phyloP scores from a whole-genome alignment of 2,113 vertebrate species.

The Dromaius novaehollandiae region DNA sequence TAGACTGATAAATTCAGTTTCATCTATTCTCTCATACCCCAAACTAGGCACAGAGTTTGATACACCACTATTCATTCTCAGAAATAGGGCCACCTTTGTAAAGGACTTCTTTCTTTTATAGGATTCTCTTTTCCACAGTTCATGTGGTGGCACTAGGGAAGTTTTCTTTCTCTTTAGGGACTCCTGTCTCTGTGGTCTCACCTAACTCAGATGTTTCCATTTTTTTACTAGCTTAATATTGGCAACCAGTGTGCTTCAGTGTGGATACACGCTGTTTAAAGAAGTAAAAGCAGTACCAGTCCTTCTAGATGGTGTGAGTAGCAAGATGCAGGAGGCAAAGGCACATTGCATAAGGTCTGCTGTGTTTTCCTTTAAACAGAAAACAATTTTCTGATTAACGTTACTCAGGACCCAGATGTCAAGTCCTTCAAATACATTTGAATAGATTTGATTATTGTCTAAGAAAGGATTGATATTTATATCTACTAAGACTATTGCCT shows the following conservation, averaged over 20 bases:
- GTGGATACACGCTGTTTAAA: neutral
- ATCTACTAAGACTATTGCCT: neutral
- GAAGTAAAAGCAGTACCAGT: neutral
- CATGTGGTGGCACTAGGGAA: neutral
- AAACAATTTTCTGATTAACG: neutral
- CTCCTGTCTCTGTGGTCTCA: neutral
- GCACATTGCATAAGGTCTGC: neutral
- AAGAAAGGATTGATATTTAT: neutral
- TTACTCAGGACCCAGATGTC: neutral
- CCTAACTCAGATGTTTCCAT: neutral
- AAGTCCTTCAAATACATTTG: neutral
- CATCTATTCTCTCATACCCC: neutral
- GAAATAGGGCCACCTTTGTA: neutral
- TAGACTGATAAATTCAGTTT: neutral
- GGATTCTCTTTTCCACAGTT: neutral
- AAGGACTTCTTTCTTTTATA: neutral
- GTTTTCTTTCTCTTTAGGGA: neutral
- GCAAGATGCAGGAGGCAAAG: neutral
- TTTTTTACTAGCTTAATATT: neutral
- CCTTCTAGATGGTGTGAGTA: neutral
- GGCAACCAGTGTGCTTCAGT: neutral
- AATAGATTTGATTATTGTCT: neutral
- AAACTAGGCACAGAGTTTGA: neutral
- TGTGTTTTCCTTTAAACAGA: neutral
- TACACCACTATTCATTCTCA: neutral